phyloP scores from a whole-genome alignment of 1,140 invertebrate genomes.

The Drosophila rufa region DNA sequence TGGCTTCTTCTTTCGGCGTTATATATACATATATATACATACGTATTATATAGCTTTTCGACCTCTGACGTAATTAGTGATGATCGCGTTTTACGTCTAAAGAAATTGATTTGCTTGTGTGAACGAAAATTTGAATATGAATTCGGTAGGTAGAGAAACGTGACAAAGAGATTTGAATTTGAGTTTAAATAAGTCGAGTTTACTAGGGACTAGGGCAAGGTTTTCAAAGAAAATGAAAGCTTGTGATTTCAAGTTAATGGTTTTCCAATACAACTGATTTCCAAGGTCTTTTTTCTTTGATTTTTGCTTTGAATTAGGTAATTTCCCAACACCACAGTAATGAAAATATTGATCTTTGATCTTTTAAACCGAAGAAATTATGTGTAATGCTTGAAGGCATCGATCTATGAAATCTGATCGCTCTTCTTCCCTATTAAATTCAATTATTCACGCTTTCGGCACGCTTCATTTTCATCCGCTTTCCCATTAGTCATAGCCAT shows the following conservation, averaged over 20 bases:
- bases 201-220: slow-evolving; percentile 38
- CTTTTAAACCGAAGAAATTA: not conserved
- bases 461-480: slow-evolving; percentile 24
- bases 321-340: not conserved
- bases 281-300: not conserved
- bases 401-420: not conserved
- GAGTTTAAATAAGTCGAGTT: slow-evolving; percentile 10
- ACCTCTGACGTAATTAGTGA: slow-evolving; percentile 72
- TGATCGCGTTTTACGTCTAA: slow-evolving; percentile 51
- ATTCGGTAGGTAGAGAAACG: slow-evolving; percentile 37
- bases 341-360: not conserved
- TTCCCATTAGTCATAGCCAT: slow-evolving; percentile 35
- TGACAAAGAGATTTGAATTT: slow-evolving; percentile 40
- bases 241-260: not conserved
- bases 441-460: slow-evolving; percentile 38
- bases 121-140: slow-evolving; percentile 33
- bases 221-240: slow-evolving; percentile 33
- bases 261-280: not conserved
- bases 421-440: slow-evolving; percentile 12
- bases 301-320: not conserved
- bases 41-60: slow-evolving; percentile 51
- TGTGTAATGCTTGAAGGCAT: not conserved
- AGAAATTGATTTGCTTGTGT: slow-evolving; percentile 55
- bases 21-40: slow-evolving; percentile 16
- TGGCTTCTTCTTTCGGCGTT: slow-evolving; percentile 7